Base-by-base conservation (phyloP, 2,888 invertebrate species). In the Hanleya hanleyi region DNA sequence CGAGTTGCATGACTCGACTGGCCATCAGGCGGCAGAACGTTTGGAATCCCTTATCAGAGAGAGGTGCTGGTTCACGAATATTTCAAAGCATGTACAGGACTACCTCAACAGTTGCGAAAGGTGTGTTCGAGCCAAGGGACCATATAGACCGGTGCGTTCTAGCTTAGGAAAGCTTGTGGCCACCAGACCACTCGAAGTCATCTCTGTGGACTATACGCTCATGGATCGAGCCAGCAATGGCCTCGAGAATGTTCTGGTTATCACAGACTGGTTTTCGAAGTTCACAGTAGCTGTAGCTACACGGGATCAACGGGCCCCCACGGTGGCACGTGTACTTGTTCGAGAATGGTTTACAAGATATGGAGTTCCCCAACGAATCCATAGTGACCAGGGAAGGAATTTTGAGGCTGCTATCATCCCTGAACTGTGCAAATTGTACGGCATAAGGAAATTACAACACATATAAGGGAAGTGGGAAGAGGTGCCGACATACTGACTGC, bases 231-330 rank as follows among this genome's bases (percentile, higher is more conserved):
- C 51, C 51, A 51, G 51, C 22, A 51, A 51, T 26, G 51, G 51
- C 15, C 9, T n/a, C n/a, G 51, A 51, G 26, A 51, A 51, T 22
- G 51, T 51, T 7, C 22, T 51, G 22, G 51, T 51, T 7, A 51
- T 51, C 7, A 51, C 51, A 26, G 51, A 51, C 26, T 51, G 51
- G 51, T 51, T 51, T 51, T 51, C 51, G 7, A 9, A 51, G 51
- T 51, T 51, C 22, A 7, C 71, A 7, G 18, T 26, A 26, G 74
- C 69, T 26, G 62, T 68, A 6, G 47, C 71, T 1, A 67, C 71
- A 4, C 37, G 49, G n/a, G 68, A 74, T 32, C 74, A 74, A 41
- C 61, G 61, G 18, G 72, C 71, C 12, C 26, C 32, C 9, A 72
- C 71, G 29, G 67, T 57, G 6, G 74, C 71, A n/a, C n/a, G n/a